Conservation (phyloP, 1,140 invertebrate species). For the Gonatopus flavifemur region DNA sequence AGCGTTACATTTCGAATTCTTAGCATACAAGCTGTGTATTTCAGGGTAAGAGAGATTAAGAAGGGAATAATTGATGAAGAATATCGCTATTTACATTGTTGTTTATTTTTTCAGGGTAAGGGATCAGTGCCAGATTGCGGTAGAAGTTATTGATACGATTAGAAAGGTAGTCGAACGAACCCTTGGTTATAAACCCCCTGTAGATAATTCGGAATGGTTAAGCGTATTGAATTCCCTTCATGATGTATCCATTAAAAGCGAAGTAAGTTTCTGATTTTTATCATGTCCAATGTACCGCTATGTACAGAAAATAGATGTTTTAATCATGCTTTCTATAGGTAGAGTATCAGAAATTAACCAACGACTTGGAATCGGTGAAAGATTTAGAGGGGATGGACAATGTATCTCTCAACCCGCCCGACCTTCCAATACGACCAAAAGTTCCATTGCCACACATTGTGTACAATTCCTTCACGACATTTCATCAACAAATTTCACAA, state of each 20-base stretch:
- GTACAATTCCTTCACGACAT: neutral
- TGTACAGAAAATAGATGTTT: neutral
- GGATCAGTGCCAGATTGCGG: neutral
- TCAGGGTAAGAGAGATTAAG: slow-evolving; percentile 4
- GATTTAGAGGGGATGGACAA: neutral
- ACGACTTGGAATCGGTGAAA: neutral
- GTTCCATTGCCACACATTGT: neutral
- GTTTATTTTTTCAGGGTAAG: neutral
- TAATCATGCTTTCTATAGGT: neutral
- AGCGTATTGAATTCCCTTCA: neutral
- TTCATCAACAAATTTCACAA: neutral
- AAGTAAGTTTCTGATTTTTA: too few species aligned
- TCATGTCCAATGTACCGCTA: too few species aligned
- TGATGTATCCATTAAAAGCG: too few species aligned
- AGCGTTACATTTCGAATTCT: neutral
- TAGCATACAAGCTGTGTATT: neutral
- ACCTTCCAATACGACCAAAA: neutral
- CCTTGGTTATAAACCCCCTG: neutral
- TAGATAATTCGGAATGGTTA: neutral
- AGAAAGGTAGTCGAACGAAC: too few species aligned
- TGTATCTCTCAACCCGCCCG: neutral
- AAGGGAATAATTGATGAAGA: neutral
- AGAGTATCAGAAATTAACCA: neutral
- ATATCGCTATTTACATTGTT: neutral
- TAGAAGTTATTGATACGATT: neutral